Percentiles rank a stretch among this genome's conserved stretches.
phyloP scores from a whole-genome alignment of 2,888 invertebrate genomes.

The Saturnia japonica region DNA sequence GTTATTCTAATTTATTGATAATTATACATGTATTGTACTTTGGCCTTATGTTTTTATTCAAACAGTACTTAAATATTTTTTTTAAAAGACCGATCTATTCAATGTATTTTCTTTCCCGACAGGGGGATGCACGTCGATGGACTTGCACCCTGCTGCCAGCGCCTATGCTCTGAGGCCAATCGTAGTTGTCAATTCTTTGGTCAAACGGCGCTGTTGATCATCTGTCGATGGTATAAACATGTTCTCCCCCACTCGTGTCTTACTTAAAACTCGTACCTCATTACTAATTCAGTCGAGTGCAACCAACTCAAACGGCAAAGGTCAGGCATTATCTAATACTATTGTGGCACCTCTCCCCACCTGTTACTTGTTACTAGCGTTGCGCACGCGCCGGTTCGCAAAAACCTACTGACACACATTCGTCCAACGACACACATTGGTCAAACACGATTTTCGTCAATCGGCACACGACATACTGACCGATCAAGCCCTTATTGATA shows the following conservation, averaged over 20 bases:
- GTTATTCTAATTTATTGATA: no score
- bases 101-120: no score
- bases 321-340: conserved; percentile 69
- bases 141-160: no score
- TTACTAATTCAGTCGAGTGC: conserved; percentile 1
- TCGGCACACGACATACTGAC: conserved; percentile 23
- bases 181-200: no score
- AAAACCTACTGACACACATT: conserved; percentile 63
- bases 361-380: no score
- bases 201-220: background rate
- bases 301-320: conserved; percentile 49
- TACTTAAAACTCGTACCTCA: background rate
- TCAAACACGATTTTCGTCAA: conserved; percentile 47
- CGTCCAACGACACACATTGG: conserved; percentile 49
- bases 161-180: no score
- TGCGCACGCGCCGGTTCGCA: conserved; percentile 43
- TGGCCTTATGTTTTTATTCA: no score
- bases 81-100: no score
- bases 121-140: no score
- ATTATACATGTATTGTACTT: no score
- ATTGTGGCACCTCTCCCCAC: conserved; percentile 40
- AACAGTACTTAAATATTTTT: no score
- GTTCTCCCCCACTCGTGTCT: background rate
- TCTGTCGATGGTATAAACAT: background rate
- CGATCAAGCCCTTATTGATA: background rate